A percentile compares a stretch with the other conserved stretches of the same genome.
Conservation (phyloP, 2,888 invertebrate species). For the Encarsia formosa region DNA sequence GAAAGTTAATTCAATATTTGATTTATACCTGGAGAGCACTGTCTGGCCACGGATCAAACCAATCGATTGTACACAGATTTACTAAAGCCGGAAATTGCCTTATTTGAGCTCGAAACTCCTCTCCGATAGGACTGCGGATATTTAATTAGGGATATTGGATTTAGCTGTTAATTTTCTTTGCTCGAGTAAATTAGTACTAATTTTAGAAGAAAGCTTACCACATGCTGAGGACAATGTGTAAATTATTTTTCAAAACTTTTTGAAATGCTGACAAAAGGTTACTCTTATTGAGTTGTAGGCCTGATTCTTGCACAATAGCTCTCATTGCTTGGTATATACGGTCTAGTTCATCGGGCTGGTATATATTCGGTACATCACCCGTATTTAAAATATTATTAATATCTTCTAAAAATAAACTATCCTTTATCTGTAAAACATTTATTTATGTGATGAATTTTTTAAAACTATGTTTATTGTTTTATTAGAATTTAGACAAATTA, state of each 20-base stretch:
- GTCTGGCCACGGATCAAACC: constrained; percentile 88
- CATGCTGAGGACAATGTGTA: constrained; percentile 77
- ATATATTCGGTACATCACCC: constrained; percentile 87
- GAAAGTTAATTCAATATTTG: no score
- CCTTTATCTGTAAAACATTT: constrained; percentile 67
- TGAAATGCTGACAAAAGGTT: constrained; percentile 82
- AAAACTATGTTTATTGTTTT: neutral
- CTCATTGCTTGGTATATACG: constrained; percentile 70
- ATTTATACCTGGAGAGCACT: constrained; percentile 75
- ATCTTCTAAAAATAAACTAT: constrained; percentile 83
- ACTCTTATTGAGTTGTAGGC: constrained; percentile 74
- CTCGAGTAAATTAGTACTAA: neutral
- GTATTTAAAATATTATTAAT: constrained; percentile 83
- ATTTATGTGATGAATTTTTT: neutral
- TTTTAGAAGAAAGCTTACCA: constrained; percentile 49
- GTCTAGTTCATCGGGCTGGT: constrained; percentile 77
- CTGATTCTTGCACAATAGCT: constrained; percentile 69
- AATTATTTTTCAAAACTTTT: constrained; percentile 71
- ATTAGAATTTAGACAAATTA: neutral
- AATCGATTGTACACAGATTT: constrained; percentile 90
- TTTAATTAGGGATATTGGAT: neutral
- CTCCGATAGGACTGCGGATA: constrained; percentile 70
- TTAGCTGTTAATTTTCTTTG: no score
- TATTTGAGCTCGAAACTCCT: constrained; percentile 72
- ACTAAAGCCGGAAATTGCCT: constrained; percentile 86